A percentile compares a stretch with the other conserved stretches of the same genome.
These are phyloP conservation scores for Dermolepida albohirtum DNA, from an alignment of 2,888 invertebrate genomes.

Conservation along the genomic window DNA sequence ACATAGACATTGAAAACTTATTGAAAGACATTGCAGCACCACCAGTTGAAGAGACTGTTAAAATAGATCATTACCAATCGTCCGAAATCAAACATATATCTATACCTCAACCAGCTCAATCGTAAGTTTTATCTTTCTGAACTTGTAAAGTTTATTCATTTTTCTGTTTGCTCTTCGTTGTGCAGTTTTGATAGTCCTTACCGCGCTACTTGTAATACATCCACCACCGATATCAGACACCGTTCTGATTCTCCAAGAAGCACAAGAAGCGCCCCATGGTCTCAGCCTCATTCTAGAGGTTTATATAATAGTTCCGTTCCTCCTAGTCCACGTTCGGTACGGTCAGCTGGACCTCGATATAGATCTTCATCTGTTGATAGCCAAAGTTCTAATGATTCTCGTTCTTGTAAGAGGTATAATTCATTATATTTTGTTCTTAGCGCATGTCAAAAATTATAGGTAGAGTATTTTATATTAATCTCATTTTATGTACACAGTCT, in stretches of 20 bases:
- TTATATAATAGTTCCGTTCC: conserved; percentile 71
- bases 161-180: conserved; percentile 42
- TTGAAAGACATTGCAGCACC: conserved; percentile 55
- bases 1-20: too few species aligned
- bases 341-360: conserved; percentile 75
- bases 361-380: conserved; percentile 89
- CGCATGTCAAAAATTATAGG: too few species aligned
- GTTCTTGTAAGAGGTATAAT: conserved; percentile 77
- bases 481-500: too few species aligned
- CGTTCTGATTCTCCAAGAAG: conserved; percentile 81
- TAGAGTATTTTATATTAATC: too few species aligned
- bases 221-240: conserved; percentile 61
- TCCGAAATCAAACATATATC: conserved; percentile 68
- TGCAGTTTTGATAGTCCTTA: conserved; percentile 66
- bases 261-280: conserved; percentile 85
- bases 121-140: conserved; percentile 60
- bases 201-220: conserved; percentile 68
- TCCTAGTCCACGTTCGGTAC: conserved; percentile 84
- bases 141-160: too few species aligned
- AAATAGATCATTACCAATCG: conserved; percentile 59
- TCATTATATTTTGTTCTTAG: too few species aligned
- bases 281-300: conserved; percentile 78
- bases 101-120: conserved; percentile 70
- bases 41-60: conserved; percentile 60
- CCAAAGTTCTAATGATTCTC: conserved; percentile 88